Evolutionary conservation across 2,113 vertebrate genomes (phyloP).

Genomic region (Etheostoma spectabile): DNA sequence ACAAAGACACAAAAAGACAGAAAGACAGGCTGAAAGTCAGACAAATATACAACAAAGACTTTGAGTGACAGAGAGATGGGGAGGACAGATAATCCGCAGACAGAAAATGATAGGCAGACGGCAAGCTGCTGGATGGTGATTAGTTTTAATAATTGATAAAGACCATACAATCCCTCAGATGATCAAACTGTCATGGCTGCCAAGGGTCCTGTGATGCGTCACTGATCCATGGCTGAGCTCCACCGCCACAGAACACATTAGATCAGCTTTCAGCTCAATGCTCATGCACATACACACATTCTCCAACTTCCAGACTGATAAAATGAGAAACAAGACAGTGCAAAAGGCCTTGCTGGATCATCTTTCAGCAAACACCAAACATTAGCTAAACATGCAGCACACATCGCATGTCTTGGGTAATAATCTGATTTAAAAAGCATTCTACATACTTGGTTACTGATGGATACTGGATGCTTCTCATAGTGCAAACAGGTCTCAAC

Average conservation of each 20-base stretch:
- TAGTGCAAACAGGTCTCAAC: slow-evolving; percentile 50
- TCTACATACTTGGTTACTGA: neutral
- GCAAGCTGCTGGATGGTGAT: slow-evolving; percentile 64
- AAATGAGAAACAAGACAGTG: slow-evolving; percentile 21
- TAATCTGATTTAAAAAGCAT: slow-evolving; percentile 13
- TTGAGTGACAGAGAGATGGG: slow-evolving; percentile 19
- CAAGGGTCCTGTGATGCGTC: slow-evolving; percentile 66
- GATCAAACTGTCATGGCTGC: slow-evolving; percentile 77
- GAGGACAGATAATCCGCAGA: slow-evolving; percentile 26
- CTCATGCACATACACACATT: slow-evolving; percentile 10
- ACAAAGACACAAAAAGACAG: slow-evolving; percentile 1
- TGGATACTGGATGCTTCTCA: slow-evolving; percentile 21
- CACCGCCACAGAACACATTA: slow-evolving; percentile 47
- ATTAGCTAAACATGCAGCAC: slow-evolving; percentile 1
- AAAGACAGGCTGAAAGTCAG: neutral
- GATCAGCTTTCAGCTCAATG: slow-evolving; percentile 70
- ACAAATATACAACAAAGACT: slow-evolving; percentile 27
- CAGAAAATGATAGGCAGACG: slow-evolving; percentile 39
- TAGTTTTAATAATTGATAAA: slow-evolving; percentile 83
- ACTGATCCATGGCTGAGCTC: slow-evolving; percentile 60
- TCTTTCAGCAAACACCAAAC: slow-evolving; percentile 15
- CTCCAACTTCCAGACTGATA: slow-evolving; percentile 27
- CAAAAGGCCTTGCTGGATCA: slow-evolving; percentile 5
- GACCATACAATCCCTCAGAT: slow-evolving; percentile 72
- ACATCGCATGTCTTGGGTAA: neutral